Conservation (phyloP, 2,113 vertebrate genomes). For the Indicator indicator region DNA sequence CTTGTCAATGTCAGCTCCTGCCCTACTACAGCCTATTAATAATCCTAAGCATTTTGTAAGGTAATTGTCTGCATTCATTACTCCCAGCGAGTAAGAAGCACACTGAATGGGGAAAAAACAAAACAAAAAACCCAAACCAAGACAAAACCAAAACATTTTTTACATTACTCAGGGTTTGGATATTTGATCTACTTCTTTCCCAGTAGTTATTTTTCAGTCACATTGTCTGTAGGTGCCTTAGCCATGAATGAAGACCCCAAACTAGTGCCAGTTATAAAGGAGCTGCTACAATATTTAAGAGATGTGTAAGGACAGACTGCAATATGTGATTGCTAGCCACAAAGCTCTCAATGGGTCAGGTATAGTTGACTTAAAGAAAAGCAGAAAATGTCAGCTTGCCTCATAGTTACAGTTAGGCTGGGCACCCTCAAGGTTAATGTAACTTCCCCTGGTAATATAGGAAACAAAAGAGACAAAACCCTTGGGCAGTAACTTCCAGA, state of each 20-base stretch:
- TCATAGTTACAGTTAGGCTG: neutral
- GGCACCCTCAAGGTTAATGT: neutral
- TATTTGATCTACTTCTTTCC: neutral
- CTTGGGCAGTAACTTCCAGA: neutral
- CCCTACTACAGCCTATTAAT: neutral
- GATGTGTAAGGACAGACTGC: neutral
- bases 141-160: neutral
- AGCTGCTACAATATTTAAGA: neutral
- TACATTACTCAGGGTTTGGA: neutral
- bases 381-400: rapidly evolving
- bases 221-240: neutral
- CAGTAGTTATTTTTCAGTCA: neutral
- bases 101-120: neutral
- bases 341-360: neutral
- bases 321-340: neutral
- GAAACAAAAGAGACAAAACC: neutral
- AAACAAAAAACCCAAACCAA: too few relatives aligned
- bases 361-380: neutral
- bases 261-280: rapidly evolving
- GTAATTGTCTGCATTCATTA: neutral
- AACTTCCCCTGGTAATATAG: neutral
- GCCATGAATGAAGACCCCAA: neutral
- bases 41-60: neutral
- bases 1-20: neutral
- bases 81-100: neutral